A percentile compares a stretch with the other conserved stretches of the same genome.
Conservation (phyloP, 2,113 vertebrate species). For the Ictalurus furcatus region DNA sequence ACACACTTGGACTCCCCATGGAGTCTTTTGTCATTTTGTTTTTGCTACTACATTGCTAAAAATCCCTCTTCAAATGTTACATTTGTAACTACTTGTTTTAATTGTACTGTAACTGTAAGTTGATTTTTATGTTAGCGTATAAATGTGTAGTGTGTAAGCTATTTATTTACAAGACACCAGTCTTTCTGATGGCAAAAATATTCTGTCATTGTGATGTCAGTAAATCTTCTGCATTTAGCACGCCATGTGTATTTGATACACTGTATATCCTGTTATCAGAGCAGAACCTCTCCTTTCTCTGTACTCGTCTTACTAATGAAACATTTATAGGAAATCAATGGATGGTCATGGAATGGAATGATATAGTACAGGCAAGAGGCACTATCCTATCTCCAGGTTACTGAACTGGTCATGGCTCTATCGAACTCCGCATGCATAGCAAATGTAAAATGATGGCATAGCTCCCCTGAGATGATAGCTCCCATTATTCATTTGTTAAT, state of each 20-base stretch:
- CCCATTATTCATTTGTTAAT: conserved; percentile 45
- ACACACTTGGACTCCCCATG: not conserved
- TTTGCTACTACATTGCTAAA: not conserved
- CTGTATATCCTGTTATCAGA: conserved; percentile 28
- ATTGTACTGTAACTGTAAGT: not conserved
- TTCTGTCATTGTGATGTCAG: not conserved
- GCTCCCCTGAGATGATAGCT: conserved; percentile 38
- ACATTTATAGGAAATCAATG: conserved; percentile 56
- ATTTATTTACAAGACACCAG: not conserved
- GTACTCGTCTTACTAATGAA: conserved; percentile 40
- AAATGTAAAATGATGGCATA: conserved; percentile 31
- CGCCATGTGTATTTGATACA: conserved; percentile 31
- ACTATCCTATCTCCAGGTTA: conserved; percentile 43
- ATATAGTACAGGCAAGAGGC: conserved; percentile 27
- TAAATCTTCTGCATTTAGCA: conserved; percentile 14
- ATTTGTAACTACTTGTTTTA: not conserved
- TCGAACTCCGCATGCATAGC: conserved; percentile 34
- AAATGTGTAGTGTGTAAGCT: not conserved
- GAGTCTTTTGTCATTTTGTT: not conserved
- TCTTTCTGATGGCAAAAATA: not conserved
- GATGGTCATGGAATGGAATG: conserved; percentile 47
- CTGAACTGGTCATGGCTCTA: conserved; percentile 36
- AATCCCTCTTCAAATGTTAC: not conserved
- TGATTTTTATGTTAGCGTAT: not conserved
- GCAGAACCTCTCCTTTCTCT: conserved; percentile 30